Base-by-base conservation (phyloP, 2,888 invertebrate genomes). In the Standfussiana lucernea region DNA sequence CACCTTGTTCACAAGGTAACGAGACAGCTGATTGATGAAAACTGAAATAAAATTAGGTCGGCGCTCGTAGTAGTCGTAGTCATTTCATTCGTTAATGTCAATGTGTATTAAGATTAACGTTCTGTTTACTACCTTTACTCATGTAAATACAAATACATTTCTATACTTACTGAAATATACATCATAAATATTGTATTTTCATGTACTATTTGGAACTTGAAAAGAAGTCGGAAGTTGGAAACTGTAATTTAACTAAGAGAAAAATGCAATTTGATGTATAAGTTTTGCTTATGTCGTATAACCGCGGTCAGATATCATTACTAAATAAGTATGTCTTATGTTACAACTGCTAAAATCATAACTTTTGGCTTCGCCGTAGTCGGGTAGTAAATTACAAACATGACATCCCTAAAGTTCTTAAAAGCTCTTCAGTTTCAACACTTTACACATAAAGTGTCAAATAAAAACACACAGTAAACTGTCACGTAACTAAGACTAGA, bases 1-100 rank as follows among this genome's bases (percentile, higher is more conserved):
- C 67, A 56, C 72, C 61, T 77, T 73, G 61, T 75, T 78, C 47
- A 61, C 65, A 56, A 78, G 62, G 59, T 77, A 75, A 72, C 72
- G 37, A 47, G 59, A 75, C 45, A 24, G 35, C 21, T 84, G 76
- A 78, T 62, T 71, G 66, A 85, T 85, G 70, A 68, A 66, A 61
- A 64, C 47, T 65, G 64, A 68, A 72, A 79, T 45, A 35, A 56
- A 72, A 80, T 80, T 77, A 71, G 47, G 40, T 73, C n/a, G 18
- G 18, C 28, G 18, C 32, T 70, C 56, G 47, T 37, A 50, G 37
- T 40, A 11, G 24, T 70, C 56, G 47, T 37, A 50, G 37, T 40
- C 37, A 59, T 64, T 69, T 47, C 62, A 47, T 67, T 68, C 11
- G 47, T 73, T 79, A 61, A 61, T 42, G 62, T 62, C 45, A 28